phyloP scores from a whole-genome alignment of 2,113 vertebrate species.

The Melanotaenia duboulayi region DNA sequence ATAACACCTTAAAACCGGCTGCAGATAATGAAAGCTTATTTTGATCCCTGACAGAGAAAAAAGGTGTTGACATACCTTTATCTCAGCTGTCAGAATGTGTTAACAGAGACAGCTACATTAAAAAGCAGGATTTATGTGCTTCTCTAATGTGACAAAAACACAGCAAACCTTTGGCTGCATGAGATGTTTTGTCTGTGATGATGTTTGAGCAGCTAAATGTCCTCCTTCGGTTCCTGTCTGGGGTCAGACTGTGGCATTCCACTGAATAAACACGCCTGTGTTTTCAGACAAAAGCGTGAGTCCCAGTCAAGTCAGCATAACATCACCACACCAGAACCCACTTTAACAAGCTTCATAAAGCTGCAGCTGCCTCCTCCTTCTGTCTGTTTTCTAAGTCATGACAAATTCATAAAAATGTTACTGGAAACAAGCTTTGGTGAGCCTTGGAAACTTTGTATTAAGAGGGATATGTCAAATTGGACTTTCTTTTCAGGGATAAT shows the following conservation, averaged over 20 bases:
- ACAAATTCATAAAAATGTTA: not conserved
- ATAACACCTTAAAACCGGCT: constrained; percentile 26
- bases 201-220: constrained; percentile 57
- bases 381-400: constrained; percentile 17
- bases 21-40: constrained; percentile 58
- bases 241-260: constrained; percentile 67
- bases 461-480: not conserved
- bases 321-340: constrained; percentile 42
- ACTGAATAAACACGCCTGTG: constrained; percentile 52
- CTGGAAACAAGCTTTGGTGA: not conserved
- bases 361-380: constrained; percentile 12
- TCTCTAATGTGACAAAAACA: constrained; percentile 41
- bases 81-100: constrained; percentile 45
- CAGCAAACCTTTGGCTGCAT: constrained; percentile 34
- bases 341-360: constrained; percentile 59
- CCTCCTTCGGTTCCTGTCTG: constrained; percentile 63
- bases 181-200: constrained; percentile 67
- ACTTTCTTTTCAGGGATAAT: not conserved
- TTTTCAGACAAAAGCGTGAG: constrained; percentile 55
- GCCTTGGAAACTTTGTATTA: not conserved
- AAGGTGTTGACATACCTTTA: constrained; percentile 47
- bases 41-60: constrained; percentile 32
- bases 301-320: constrained; percentile 42
- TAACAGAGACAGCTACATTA: constrained; percentile 39
- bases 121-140: constrained; percentile 47